These are phyloP conservation scores for Megalops atlanticus DNA, from an alignment of 2,113 vertebrate genomes.

Conservation along the genomic window DNA sequence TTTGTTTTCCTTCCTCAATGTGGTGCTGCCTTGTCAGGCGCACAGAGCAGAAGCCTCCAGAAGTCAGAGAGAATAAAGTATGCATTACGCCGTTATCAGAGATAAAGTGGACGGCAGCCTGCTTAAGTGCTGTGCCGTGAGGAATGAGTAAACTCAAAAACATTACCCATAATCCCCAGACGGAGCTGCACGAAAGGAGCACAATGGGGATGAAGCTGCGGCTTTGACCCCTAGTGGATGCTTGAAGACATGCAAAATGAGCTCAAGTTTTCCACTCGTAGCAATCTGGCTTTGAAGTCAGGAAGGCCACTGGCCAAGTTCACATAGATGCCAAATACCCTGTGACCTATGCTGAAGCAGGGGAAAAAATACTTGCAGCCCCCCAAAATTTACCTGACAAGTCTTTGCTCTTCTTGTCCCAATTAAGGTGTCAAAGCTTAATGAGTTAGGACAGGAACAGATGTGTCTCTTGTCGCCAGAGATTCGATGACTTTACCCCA, in stretches of 20 bases:
- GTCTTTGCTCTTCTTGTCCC: neutral
- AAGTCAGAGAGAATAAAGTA: slow-evolving; percentile 17
- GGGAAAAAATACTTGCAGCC: slow-evolving; percentile 31
- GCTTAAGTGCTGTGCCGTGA: slow-evolving; percentile 21
- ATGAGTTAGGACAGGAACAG: slow-evolving; percentile 55
- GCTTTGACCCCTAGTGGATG: slow-evolving; percentile 4
- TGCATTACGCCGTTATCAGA: slow-evolving; percentile 26
- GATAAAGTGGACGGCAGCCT: slow-evolving; percentile 16
- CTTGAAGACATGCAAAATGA: neutral
- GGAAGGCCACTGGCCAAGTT: neutral
- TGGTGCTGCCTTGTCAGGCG: neutral
- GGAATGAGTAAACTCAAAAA: slow-evolving; percentile 6
- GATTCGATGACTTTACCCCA: slow-evolving; percentile 45
- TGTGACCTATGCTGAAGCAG: slow-evolving; percentile 30
- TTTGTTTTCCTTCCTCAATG: neutral
- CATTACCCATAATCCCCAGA: slow-evolving; percentile 23
- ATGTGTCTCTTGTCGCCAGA: slow-evolving; percentile 41
- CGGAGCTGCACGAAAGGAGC: neutral
- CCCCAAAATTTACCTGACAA: neutral
- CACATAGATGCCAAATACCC: slow-evolving; percentile 11
- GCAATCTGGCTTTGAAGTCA: slow-evolving; percentile 18
- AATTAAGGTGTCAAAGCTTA: slow-evolving; percentile 36
- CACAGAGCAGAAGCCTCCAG: neutral
- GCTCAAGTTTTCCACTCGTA: neutral
- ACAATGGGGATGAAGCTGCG: slow-evolving; percentile 21